Base-by-base conservation (phyloP, 2,797 vertebrate species). In the Lagodon rhomboides region DNA sequence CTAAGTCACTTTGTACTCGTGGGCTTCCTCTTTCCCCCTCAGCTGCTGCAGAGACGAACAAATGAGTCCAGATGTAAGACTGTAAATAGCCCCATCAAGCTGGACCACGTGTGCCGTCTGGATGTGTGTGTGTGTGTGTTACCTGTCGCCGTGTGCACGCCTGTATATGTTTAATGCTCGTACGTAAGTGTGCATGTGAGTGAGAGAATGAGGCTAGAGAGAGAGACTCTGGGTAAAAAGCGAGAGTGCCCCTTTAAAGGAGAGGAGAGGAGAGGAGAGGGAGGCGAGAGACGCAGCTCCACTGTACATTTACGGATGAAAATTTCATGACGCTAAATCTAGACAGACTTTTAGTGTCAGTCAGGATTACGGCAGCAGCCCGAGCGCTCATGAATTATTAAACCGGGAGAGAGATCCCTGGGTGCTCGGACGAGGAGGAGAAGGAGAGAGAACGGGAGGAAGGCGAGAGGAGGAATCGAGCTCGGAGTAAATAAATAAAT, bases 301-400 rank as follows among this genome's bases (percentile, higher is more conserved):
- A 69, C 88, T 81, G 86, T 82, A 91, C 92, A 92, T 92, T 95
- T 93, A 87, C 53, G 56, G 87, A 93, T 96, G 90, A 96, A 96
- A 95, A 92, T 95, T 96, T 96, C 86, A 96, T 95, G 95, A 94
- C 68, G 87, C 92, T 94, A 95, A 95, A 96, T 95, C 95, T 94
- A 95, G 93, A 93, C 94, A 94, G 94, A 95, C 95, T 95, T 96
- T 96, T 96, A 96, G 94, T 96, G 95, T 96, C 95, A 94, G 94
- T 94, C 94, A 94, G 92, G 93, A 96, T 96, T 96, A 96, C 79
- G 80, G 91, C 91, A 90, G 90, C 87, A 80, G 92, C 84, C 90
- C 68, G 93, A 95, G 83, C 90, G 88, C 75, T 91, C 92, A 93
- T 96, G 85, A 94, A 96, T 95, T 92, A 96, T 95, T 95, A 85